Evolutionary conservation across 2,113 vertebrate species (phyloP), one percentile per base, ranked within the genome.

Genomic region (Antennarius striatus): DNA sequence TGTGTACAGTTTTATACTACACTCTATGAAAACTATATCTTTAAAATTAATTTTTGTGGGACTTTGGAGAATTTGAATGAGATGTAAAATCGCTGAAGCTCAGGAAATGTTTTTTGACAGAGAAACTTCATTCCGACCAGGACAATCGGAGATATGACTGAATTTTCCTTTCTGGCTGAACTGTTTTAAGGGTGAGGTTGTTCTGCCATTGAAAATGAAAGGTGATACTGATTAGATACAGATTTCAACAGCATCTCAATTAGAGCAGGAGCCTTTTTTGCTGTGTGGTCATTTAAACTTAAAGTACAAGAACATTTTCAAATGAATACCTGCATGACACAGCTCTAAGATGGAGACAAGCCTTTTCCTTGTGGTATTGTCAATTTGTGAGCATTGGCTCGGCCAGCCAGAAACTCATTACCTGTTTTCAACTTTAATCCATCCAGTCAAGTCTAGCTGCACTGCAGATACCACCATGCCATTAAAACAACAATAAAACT

Each of bases 371-470:
- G 29, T 48, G 74, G 71, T 59, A 66, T 55, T 68, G 59, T 68
- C 71, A 62, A 79, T 79, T 75, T 80, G 59, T 42, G 58, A 72
- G 63, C 14, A 46, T 55, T 75, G 71, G 75, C 63, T 51, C 50
- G 56, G 52, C 59, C 58, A 29, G 77, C 56, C 51, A 80, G 51
- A 72, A 81, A 81, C 63, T 72, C 82, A 84, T 81, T 69, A 84
- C 59, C 68, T 69, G 75, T 81, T 78, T 78, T 84, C 73, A 78
- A 61, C 22, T 72, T 81, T 72, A 80, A 81, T 78, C 74, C 73
- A 71, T 80, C 73, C 50, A 68, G 32, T 68, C 61, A 48, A 53
- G 54, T 64, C 64, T 15, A 63, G 60, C 60, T 72, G 68, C 60
- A 62, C 54, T 68, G 63, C 58, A 71, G 58, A 71, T 65, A 61